These are phyloP conservation scores for Mechanitis mazaeus DNA, from an alignment of 2,888 invertebrate species.

Conservation along the genomic window DNA sequence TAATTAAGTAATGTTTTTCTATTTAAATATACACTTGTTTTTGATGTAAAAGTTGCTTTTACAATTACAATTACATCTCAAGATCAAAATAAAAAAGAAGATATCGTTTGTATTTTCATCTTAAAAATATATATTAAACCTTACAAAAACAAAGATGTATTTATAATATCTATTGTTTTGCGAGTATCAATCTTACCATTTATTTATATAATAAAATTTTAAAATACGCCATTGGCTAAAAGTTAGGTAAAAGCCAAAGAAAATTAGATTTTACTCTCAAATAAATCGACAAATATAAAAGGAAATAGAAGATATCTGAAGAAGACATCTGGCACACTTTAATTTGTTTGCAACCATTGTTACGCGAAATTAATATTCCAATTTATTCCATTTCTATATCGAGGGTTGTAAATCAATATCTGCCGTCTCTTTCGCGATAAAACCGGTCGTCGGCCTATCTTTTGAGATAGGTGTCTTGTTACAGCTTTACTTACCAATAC, in stretches of 20 bases:
- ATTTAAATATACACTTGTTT: no score
- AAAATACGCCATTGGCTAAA: not conserved
- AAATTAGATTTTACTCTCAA: slow-evolving; percentile 44
- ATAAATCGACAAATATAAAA: slow-evolving; percentile 58
- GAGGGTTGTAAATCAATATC: slow-evolving; percentile 71
- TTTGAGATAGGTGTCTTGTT: slow-evolving; percentile 5
- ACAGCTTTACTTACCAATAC: not conserved
- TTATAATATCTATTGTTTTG: no score
- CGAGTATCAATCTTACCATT: no score
- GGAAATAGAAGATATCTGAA: slow-evolving; percentile 57
- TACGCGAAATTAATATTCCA: slow-evolving; percentile 76
- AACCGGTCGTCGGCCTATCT: slow-evolving; percentile 23
- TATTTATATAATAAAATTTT: not conserved
- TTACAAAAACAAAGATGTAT: no score
- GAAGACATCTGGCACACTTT: slow-evolving; percentile 72
- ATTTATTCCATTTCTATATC: slow-evolving; percentile 74
- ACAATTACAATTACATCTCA: no score
- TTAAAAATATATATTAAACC: no score
- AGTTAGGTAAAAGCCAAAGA: slow-evolving; percentile 8
- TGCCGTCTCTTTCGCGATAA: slow-evolving; percentile 48
- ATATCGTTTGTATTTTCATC: no score
- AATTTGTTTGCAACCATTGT: slow-evolving; percentile 74
- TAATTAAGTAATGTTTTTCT: no score
- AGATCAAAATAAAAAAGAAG: no score
- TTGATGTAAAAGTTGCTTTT: no score